Evolutionary conservation across 2,113 vertebrate species (phyloP), one percentile per base, ranked within the genome.

Genomic region (Tretioscincus oriximinensis): DNA sequence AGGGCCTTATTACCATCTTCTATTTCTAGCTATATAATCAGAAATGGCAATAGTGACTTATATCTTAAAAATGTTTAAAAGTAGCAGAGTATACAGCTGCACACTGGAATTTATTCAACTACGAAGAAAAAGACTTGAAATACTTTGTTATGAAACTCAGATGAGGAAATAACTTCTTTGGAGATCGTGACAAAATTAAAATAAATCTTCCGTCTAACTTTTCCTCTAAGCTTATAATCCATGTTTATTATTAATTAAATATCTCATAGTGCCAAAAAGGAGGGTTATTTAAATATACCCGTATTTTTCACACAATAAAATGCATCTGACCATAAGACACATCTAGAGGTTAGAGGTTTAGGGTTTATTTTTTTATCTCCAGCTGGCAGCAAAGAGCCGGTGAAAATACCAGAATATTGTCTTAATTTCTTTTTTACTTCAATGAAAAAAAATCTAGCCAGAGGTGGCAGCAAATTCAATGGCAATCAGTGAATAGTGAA

Each of bases 31-130:
- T 22, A 11, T 71, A 20, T 16, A 51, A 80, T 64, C 29, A 31
- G 63, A 10, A 21, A 11, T 21, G 22, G 61, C 31, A 68, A 22
- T 14, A 68, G 45, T 66, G 65, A 78, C 5, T 58, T 65, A 9
- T 26, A 28, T 28, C 5, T 78, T 78, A 69, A 61, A 16, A 61
- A 51, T 45, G 18, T 14, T 61, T 14, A 12, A 87, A 81, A 88
- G 61, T 85, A 80, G 88, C 90, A 90, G 35, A 64, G 11, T 86
- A 41, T 75, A 82, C 82, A 85, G 79, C 88, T 81, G 81, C 87
- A 75, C 58, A 72, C 47, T 77, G 80, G 21, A 71, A 80, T 61
- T 69, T 41, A 68, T 28, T 35, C 16, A 9, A 3, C 22, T 9
- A 60, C 54, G 84, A 74, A 91, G 86, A 75, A 83, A 70, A 68